phyloP scores from a whole-genome alignment of 2,888 invertebrate species.

The Oscheius sp. region DNA sequence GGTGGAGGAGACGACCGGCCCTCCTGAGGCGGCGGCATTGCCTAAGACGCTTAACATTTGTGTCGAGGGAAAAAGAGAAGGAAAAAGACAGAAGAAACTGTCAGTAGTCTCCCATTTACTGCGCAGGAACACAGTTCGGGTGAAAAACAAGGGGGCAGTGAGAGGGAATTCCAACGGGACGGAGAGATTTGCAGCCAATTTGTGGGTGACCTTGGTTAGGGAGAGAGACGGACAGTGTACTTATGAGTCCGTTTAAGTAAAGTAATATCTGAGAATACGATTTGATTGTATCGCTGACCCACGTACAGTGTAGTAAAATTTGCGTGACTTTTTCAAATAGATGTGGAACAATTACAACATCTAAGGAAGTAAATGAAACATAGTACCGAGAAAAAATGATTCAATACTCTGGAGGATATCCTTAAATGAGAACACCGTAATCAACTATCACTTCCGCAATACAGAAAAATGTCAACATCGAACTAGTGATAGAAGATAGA shows the following conservation, averaged over 20 bases:
- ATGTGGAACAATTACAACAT: no score
- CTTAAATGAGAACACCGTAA: no score
- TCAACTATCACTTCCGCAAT: no score
- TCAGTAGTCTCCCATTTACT: not conserved
- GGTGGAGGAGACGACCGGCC: conserved; percentile 32
- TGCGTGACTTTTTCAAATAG: no score
- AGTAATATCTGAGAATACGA: not conserved
- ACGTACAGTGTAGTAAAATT: no score
- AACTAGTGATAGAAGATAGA: no score
- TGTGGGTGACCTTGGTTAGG: conserved; percentile 14
- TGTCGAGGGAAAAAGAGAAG: not conserved
- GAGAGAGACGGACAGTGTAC: not conserved
- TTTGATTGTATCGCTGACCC: no score
- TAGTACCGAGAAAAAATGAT: no score
- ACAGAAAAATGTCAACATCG: no score
- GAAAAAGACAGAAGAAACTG: not conserved
- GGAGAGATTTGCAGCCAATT: conserved; percentile 29
- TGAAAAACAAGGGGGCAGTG: conserved; percentile 8
- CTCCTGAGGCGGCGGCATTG: conserved; percentile 6
- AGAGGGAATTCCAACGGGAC: not conserved
- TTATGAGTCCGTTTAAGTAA: not conserved
- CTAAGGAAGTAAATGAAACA: no score
- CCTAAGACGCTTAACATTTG: conserved; percentile 22
- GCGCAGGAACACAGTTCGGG: not conserved
- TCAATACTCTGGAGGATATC: no score